Evolutionary conservation across 2,888 invertebrate genomes (phyloP), one percentile per base, ranked within the genome.

Genomic region (Plusia festucae): DNA sequence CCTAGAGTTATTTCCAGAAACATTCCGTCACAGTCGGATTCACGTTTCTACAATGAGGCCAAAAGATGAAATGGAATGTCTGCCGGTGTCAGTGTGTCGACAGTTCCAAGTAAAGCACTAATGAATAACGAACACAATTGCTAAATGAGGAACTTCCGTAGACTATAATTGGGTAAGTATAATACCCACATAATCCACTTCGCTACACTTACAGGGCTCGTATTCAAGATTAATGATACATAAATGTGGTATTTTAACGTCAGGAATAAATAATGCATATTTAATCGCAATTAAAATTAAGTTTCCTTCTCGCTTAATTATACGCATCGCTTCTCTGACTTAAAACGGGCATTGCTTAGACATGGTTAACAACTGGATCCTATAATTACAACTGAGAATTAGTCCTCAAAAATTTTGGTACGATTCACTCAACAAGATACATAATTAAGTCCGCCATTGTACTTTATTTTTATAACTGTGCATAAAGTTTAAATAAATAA

Each of bases 141-240:
- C 72, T 88, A 87, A 93, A 93, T 83, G 83, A 91, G 81, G 60
- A 32, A 77, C 84, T 89, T 93, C 93, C 93, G 87, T 82, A 85
- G 66, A 74, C 69, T 72, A 70, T 86, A 86, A 88, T 85, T 85
- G 84, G 71, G 72, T 78, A 78, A 74, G 73, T 76, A 72, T 59
- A 61, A 70, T 61, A 46, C 18, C 52, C 53, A 34, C 27, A 61
- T 65, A 70, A 60, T 72, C 73, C 59, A 66, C 66, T 46, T 27
- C 9, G 27, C 49, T 44, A 30, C 20, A 27, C 51, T 64, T 68
- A 16, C 44, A 34, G 8, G 54, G 27, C 53, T 22, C 34, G 8
- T 22, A 18, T 56, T 66, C 46, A 40, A 62, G 46, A 40, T 62
- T 40, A 52, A 49, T 58, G 53, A 22, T 46, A 32, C 16, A 32